phyloP scores from a whole-genome alignment of 2,113 vertebrate genomes.

The Paratilapia polleni region DNA sequence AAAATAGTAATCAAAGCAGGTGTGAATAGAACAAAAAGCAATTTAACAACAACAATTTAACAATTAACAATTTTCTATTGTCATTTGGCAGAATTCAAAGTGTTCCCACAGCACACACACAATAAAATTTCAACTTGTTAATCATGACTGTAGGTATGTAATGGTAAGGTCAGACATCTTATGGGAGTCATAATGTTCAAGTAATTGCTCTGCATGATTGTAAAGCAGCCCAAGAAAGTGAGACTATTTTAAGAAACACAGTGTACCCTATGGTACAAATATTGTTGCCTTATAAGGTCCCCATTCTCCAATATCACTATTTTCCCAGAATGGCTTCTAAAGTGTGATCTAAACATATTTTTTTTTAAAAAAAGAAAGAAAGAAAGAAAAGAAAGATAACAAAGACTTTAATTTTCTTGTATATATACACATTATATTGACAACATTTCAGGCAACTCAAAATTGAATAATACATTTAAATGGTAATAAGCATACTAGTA shows the following conservation, averaged over 20 bases:
- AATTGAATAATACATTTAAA: no score
- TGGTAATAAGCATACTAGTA: no score
- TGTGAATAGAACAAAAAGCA: no score
- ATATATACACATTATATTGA: no score
- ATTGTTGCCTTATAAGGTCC: background rate
- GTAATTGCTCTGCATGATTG: background rate
- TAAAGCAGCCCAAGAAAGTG: conserved; percentile 13
- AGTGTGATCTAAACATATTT: background rate
- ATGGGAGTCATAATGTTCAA: conserved; percentile 12
- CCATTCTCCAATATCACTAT: conserved; percentile 4
- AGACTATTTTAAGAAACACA: background rate
- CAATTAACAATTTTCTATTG: no score
- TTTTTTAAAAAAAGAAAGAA: no score
- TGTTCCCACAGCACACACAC: background rate
- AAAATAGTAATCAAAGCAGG: no score
- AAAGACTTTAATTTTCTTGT: no score
- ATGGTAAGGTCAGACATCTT: background rate
- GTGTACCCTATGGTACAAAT: background rate
- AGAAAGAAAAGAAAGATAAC: no score
- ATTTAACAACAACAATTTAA: no score
- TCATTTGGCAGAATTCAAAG: no score
- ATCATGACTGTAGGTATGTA: background rate
- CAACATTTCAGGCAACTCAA: no score
- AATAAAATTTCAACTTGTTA: background rate
- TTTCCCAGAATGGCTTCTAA: background rate